Evolutionary conservation across 64 coral and sea anemone genomes (phyloP).

Genomic region (Pachyseris speciosa): DNA sequence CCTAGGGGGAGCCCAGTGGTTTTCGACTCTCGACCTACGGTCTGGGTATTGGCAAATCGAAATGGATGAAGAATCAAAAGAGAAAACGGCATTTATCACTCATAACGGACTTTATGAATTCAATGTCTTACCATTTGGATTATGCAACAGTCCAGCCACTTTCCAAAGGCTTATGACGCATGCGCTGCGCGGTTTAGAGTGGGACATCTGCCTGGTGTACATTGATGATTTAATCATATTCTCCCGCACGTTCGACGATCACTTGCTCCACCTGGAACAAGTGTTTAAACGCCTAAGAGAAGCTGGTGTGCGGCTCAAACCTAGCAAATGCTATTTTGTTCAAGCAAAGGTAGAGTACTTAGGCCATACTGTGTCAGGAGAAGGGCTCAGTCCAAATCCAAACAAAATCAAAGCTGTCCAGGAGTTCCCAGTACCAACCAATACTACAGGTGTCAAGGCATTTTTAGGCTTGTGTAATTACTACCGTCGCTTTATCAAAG

Average conservation of each 20-base stretch:
- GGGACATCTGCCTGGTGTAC: too few relatives aligned
- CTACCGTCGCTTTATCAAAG: too few relatives aligned
- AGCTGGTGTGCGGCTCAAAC: neutral
- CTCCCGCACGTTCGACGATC: neutral
- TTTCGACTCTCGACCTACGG: neutral
- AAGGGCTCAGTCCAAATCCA: neutral
- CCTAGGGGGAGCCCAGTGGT: neutral
- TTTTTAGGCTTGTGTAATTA: too few relatives aligned
- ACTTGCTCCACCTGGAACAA: too few relatives aligned
- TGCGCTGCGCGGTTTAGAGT: neutral
- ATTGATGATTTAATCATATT: neutral
- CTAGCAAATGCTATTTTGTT: conserved; percentile 25
- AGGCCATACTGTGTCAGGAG: neutral
- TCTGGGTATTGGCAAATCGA: neutral
- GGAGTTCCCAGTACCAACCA: too few relatives aligned
- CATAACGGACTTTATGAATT: neutral
- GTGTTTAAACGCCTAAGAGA: conserved; percentile 6
- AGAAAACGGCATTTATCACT: neutral
- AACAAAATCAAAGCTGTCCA: too few relatives aligned
- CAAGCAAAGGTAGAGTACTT: too few relatives aligned
- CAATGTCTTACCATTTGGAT: neutral
- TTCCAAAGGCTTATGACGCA: neutral
- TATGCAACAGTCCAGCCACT: too few relatives aligned
- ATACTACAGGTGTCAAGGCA: too few relatives aligned
- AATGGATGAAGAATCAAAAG: neutral